A percentile compares a stretch with the other conserved stretches of the same genome.
Conservation (phyloP, 2,888 invertebrate species). For the Allophyes oxyacanthae region DNA sequence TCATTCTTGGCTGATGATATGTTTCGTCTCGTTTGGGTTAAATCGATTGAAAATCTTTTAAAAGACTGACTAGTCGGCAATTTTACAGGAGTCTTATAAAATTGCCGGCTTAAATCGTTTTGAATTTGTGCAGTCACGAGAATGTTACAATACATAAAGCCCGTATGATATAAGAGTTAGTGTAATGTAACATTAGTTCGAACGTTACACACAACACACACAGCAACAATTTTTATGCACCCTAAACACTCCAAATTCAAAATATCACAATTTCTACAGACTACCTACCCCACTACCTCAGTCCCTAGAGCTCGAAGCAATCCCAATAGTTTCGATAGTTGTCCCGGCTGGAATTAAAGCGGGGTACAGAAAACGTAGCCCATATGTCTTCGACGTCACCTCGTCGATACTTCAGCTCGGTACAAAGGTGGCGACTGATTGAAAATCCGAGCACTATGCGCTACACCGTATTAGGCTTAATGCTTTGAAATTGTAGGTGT, state of each 20-base stretch:
- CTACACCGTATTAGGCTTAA: slow-evolving; percentile 54
- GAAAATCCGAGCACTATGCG: slow-evolving; percentile 60
- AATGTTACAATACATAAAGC: too few relatives aligned
- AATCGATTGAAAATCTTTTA: too few relatives aligned
- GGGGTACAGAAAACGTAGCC: slow-evolving; percentile 64
- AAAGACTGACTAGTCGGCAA: too few relatives aligned
- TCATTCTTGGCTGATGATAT: too few relatives aligned
- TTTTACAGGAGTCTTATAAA: too few relatives aligned
- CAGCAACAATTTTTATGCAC: slow-evolving; percentile 3
- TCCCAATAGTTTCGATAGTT: slow-evolving; percentile 62
- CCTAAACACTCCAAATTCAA: slow-evolving; percentile 34
- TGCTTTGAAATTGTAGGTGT: slow-evolving; percentile 31
- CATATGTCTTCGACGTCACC: slow-evolving; percentile 64
- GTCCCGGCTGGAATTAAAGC: slow-evolving; percentile 67
- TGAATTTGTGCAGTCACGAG: too few relatives aligned
- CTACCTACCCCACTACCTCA: slow-evolving; percentile 18
- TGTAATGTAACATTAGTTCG: too few relatives aligned
- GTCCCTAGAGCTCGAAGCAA: slow-evolving; percentile 39
- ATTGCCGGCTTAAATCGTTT: too few relatives aligned
- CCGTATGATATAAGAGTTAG: too few relatives aligned
- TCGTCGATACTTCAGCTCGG: slow-evolving; percentile 56
- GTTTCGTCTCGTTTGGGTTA: too few relatives aligned
- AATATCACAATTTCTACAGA: slow-evolving; percentile 26
- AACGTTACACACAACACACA: too few relatives aligned
- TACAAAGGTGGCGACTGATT: slow-evolving; percentile 69